phyloP scores from a whole-genome alignment of 2,113 vertebrate species.

The Murina feae region DNA sequence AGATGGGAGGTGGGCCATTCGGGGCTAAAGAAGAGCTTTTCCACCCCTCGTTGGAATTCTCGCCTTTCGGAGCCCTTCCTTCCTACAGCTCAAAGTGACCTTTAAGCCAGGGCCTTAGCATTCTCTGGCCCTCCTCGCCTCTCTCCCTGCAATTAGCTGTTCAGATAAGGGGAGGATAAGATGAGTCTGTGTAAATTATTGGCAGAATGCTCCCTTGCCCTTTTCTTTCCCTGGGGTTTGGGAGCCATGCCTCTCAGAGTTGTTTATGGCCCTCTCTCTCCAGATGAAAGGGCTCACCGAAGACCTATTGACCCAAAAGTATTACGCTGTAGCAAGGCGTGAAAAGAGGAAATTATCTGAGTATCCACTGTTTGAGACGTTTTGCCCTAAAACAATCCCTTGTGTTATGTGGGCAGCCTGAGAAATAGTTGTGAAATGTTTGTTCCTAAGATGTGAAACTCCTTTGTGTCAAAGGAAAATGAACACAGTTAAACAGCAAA shows the following conservation, averaged over 20 bases:
- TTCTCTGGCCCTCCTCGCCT: background rate
- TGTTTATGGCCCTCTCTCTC: background rate
- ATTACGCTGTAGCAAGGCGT: background rate
- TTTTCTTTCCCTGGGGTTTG: background rate
- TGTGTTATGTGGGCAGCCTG: background rate
- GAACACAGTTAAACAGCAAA: background rate
- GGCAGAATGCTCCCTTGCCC: background rate
- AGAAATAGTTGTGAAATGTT: background rate
- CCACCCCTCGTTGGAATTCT: background rate
- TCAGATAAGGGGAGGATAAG: background rate
- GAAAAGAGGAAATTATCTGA: background rate
- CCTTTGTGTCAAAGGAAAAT: background rate
- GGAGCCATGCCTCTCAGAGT: background rate
- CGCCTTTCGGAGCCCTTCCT: background rate
- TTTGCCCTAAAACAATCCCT: background rate
- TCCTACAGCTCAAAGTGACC: background rate
- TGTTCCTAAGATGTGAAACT: background rate
- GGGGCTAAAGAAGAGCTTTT: background rate
- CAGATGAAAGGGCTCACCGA: constrained; percentile 4
- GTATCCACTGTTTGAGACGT: background rate
- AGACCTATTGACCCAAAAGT: background rate
- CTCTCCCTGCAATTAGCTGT: background rate
- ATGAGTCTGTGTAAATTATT: background rate
- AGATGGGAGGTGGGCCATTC: too few species aligned
- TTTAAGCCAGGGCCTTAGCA: background rate